These are phyloP conservation scores for Drosophila bocki DNA, from an alignment of 1,140 invertebrate species.

Conservation along the genomic window DNA sequence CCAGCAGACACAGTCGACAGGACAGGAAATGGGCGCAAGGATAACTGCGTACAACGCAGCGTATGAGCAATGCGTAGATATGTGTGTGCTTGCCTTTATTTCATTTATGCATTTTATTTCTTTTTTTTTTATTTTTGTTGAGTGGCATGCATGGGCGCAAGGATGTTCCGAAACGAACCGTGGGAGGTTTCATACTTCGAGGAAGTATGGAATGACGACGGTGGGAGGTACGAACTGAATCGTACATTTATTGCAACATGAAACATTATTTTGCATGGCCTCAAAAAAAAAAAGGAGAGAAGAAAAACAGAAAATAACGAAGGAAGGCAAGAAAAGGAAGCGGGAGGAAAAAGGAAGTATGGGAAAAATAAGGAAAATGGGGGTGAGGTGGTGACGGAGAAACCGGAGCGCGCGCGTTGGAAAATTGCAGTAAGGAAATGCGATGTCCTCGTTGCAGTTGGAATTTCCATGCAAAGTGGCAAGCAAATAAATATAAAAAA, in stretches of 20 bases:
- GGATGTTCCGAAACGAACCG: conserved; percentile 29
- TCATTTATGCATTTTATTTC: conserved; percentile 33
- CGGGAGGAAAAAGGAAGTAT: conserved; percentile 16
- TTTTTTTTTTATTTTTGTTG: conserved; percentile 2
- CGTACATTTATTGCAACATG: conserved; percentile 84
- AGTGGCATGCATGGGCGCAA: conserved; percentile 47
- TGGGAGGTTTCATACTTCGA: conserved; percentile 5
- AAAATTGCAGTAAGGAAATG: conserved; percentile 80
- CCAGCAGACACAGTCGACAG: conserved; percentile 14
- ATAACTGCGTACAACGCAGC: conserved; percentile 75
- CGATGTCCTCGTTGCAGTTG: conserved; percentile 70
- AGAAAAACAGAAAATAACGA: conserved; percentile 39
- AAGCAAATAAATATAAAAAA: conserved; percentile 73
- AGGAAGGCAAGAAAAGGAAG: conserved; percentile 21
- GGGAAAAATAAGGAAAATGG: conserved; percentile 24
- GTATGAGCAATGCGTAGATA: conserved; percentile 61
- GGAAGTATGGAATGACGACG: conserved; percentile 25
- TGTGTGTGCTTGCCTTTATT: conserved; percentile 33
- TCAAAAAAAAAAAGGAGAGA: conserved; percentile 47
- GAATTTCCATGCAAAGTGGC: conserved; percentile 69
- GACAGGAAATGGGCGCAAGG: conserved; percentile 70
- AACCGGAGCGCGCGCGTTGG: conserved; percentile 64
- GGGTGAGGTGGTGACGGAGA: conserved; percentile 5
- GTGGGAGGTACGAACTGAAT: conserved; percentile 34
- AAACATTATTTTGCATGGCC: conserved; percentile 83